Evolutionary conservation across 2,888 invertebrate genomes (phyloP).

Genomic region (Troilus luridus): DNA sequence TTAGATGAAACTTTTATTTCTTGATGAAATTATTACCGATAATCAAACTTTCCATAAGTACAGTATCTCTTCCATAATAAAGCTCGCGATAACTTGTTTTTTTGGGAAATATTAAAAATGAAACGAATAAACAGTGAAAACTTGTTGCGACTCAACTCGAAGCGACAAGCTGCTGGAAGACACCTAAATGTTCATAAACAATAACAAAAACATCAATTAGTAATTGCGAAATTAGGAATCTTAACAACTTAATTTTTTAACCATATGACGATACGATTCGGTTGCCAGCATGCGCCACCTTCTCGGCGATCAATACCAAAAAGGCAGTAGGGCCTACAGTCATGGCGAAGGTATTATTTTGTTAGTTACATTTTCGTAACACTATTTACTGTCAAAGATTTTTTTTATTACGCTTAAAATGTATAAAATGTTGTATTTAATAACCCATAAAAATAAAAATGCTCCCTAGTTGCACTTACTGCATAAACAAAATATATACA

Average conservation of each 20-base stretch:
- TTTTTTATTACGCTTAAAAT: not conserved
- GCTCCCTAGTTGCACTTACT: not conserved
- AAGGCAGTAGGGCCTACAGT: constrained; percentile 54
- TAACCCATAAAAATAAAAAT: not conserved
- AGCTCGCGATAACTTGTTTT: too few relatives aligned
- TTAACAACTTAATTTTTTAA: not conserved
- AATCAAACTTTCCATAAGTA: too few relatives aligned
- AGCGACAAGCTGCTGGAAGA: too few relatives aligned
- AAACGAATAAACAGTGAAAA: too few relatives aligned
- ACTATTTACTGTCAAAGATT: not conserved
- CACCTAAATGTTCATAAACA: too few relatives aligned
- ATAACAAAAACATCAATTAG: too few relatives aligned
- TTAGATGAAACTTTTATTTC: too few relatives aligned
- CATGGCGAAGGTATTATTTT: constrained; percentile 53
- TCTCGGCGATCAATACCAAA: constrained; percentile 24
- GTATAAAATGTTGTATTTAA: not conserved
- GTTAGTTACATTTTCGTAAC: constrained; percentile 13
- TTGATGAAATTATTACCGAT: too few relatives aligned
- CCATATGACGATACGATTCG: not conserved
- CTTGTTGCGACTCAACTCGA: too few relatives aligned
- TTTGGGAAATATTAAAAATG: too few relatives aligned
- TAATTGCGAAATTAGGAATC: not conserved
- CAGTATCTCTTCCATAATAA: too few relatives aligned
- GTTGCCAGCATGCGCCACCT: not conserved
- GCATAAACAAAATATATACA: not conserved